Base-by-base conservation (phyloP, 2,113 vertebrate genomes). In the Hipposideros armiger region DNA sequence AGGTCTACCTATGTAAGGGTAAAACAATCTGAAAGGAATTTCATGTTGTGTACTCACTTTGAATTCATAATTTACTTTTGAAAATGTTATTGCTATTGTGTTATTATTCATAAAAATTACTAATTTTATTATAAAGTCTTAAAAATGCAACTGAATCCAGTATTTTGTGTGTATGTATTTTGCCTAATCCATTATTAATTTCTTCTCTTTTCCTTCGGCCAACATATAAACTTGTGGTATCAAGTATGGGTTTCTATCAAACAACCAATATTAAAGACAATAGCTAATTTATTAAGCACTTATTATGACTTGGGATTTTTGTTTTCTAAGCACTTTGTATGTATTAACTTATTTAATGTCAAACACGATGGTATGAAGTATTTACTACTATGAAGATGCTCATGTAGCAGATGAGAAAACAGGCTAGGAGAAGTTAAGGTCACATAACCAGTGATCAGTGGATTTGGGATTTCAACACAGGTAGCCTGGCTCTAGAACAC, bases 1-100 rank as follows among this genome's bases (percentile, higher is more conserved):
- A 81, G 30, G 20, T 52, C 22, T 72, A 14, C 24, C 32, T 87
- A 54, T 15, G 40, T 24, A 66, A 7, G 9, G 5, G 84, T 67
- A 45, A 74, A 94, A 45, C 13, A 84, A 70, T 76, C 15, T 66
- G 56, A 96, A 93, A 84, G 15, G 4, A 20, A 76, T 64, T 93
- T 42, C 16, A 3, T 77, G 40, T 89, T 94, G 76, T 78, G 5
- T 77, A 89, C 66, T 80, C 40, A 77, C 54, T 96, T 93, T 40
- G 2, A 88, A 93, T 88, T 82, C 3, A 28, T 78, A 82, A 42
- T 73, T 92, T 64, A 87, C 36, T 72, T 82, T 91, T 72, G 1
- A 28, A 91, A 93, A 92, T 26, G 1, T 19, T 81, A 28, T 19
- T 91, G 0, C 1, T 74, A n/a, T 40, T 81, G 3, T 74, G n/a